phyloP scores from a whole-genome alignment of 2,797 vertebrate genomes.

The Lithobates pipiens region DNA sequence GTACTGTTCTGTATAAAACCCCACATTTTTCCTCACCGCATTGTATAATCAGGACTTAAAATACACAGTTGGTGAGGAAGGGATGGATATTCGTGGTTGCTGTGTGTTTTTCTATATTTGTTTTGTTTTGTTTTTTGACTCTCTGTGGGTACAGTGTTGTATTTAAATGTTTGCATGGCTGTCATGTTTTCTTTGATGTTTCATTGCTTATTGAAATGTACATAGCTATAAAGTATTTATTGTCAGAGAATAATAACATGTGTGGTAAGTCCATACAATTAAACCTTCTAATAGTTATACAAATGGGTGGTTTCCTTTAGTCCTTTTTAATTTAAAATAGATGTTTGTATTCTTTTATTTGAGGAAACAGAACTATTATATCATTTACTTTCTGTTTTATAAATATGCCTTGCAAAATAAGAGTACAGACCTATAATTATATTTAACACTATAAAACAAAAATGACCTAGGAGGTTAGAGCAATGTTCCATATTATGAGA shows the following conservation, averaged over 20 bases:
- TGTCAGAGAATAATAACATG: neutral
- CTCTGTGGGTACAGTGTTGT: neutral
- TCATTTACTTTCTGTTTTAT: neutral
- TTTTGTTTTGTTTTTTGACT: neutral
- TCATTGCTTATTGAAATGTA: neutral
- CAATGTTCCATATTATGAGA: too few relatives aligned
- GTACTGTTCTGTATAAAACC: neutral
- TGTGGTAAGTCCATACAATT: slow-evolving; percentile 9
- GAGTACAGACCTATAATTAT: neutral
- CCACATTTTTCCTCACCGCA: neutral
- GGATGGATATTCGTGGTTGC: neutral
- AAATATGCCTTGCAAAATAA: too few relatives aligned
- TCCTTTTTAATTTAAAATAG: neutral
- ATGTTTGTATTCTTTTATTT: neutral
- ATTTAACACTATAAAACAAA: too few relatives aligned
- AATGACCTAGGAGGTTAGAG: too few relatives aligned
- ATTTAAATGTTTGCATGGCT: neutral
- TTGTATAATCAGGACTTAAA: neutral
- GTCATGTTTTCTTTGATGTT: neutral
- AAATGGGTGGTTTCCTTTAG: neutral
- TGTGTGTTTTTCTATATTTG: neutral
- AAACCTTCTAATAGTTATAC: neutral
- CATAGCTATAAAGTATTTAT: slow-evolving; percentile 43
- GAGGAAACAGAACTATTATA: neutral
- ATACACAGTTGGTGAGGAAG: neutral